phyloP scores from a whole-genome alignment of 1,140 invertebrate genomes.

The Neodiprion pinetum region DNA sequence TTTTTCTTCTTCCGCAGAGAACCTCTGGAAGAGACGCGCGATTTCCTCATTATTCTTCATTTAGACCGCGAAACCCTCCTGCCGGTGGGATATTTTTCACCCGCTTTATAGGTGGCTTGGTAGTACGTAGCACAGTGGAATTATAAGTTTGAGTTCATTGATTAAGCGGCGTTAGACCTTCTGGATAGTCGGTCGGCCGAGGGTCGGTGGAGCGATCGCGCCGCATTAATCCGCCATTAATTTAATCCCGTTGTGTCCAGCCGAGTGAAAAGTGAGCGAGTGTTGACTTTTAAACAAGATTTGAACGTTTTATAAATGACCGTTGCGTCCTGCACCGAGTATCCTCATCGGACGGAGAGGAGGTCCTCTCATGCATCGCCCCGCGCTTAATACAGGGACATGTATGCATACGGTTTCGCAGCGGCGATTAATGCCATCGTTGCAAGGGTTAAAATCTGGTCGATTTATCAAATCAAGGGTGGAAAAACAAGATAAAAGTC shows the following conservation, averaged over 20 bases:
- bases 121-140: neutral
- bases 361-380: constrained; percentile 25
- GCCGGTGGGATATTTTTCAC: neutral
- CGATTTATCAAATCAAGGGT: constrained; percentile 65
- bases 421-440: constrained; percentile 56
- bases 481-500: constrained; percentile 59
- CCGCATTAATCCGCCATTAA: constrained; percentile 63
- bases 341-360: constrained; percentile 24
- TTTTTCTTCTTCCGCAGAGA: neutral
- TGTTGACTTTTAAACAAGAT: constrained; percentile 61
- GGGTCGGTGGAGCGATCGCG: constrained; percentile 38
- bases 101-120: neutral
- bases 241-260: constrained; percentile 46
- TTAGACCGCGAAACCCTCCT: neutral
- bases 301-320: constrained; percentile 57
- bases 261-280: constrained; percentile 49
- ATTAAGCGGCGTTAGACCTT: neutral
- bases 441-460: constrained; percentile 54
- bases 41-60: neutral
- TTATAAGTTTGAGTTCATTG: neutral
- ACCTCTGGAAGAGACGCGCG: too few relatives aligned
- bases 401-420: constrained; percentile 57
- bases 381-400: constrained; percentile 52
- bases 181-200: constrained; percentile 28
- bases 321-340: constrained; percentile 26